phyloP scores from a whole-genome alignment of 2,797 vertebrate species.

The Phalanger gymnotis region DNA sequence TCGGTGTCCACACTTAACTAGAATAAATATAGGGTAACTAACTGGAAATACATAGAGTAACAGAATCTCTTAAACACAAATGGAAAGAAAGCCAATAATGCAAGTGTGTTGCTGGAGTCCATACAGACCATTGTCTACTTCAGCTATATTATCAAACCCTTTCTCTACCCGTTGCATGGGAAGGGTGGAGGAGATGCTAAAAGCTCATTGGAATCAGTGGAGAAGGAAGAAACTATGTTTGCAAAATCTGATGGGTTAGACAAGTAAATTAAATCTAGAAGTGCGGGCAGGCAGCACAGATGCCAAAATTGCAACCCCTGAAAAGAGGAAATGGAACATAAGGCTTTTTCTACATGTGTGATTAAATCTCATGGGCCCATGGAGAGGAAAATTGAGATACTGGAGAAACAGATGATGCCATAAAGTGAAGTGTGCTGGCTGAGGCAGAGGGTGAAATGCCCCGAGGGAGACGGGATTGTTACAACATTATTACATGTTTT shows the following conservation, averaged over 20 bases:
- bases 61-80: conserved; percentile 22
- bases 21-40: not conserved
- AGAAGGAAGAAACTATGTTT: conserved; percentile 38
- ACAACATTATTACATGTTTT: conserved; percentile 59
- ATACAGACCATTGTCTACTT: not conserved
- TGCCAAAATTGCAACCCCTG: conserved; percentile 67
- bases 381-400: conserved; percentile 78
- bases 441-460: conserved; percentile 56
- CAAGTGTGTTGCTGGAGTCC: not conserved
- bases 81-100: not conserved
- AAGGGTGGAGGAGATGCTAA: conserved; percentile 32
- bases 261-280: conserved; percentile 65
- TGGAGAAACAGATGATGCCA: conserved; percentile 73
- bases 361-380: conserved; percentile 76
- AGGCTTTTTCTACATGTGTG: conserved; percentile 73
- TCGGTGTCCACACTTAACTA: not conserved
- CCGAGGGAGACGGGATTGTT: conserved; percentile 46
- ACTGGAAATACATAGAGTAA: conserved; percentile 12
- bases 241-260: conserved; percentile 65
- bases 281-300: conserved; percentile 67
- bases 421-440: conserved; percentile 61
- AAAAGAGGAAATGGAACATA: conserved; percentile 73
- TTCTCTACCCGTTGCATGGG: not conserved
- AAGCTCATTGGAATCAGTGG: conserved; percentile 30
- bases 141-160: not conserved